Conservation (phyloP, 2,888 invertebrate genomes). For the Spodoptera picta region DNA sequence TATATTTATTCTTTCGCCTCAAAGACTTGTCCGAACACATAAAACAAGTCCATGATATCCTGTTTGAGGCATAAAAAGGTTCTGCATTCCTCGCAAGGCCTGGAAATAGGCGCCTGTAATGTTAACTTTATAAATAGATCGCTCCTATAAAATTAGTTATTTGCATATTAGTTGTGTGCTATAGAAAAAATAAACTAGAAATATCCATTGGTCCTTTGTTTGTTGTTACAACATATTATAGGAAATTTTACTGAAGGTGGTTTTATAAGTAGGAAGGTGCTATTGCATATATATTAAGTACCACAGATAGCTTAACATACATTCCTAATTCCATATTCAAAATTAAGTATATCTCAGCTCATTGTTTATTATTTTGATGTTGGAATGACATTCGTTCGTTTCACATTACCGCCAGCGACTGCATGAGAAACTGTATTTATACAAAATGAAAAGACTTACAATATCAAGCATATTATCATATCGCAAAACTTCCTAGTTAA, state of each 20-base stretch:
- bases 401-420: too few species aligned
- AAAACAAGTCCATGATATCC: slow-evolving; percentile 31
- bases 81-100: slow-evolving; percentile 14
- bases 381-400: too few species aligned
- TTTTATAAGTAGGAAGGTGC: slow-evolving; percentile 5
- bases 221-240: slow-evolving; percentile 31
- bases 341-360: too few species aligned
- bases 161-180: too few species aligned
- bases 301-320: too few species aligned
- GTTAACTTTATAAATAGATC: too few species aligned
- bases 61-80: slow-evolving; percentile 23
- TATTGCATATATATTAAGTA: slow-evolving; percentile 25
- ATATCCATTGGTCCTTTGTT: slow-evolving; percentile 32
- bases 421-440: too few species aligned
- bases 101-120: too few species aligned
- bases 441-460: too few species aligned
- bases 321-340: too few species aligned
- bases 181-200: slow-evolving; percentile 14
- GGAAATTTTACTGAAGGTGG: slow-evolving; percentile 44
- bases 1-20: slow-evolving; percentile 22
- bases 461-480: background rate
- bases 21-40: slow-evolving; percentile 19
- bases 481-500: slow-evolving; percentile 47
- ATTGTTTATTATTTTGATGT: too few species aligned
- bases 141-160: too few species aligned